A percentile compares a stretch with the other conserved stretches of the same genome.
Evolutionary conservation across 1,140 invertebrate genomes (phyloP).

Genomic region (Diabrotica undecimpunctata): DNA sequence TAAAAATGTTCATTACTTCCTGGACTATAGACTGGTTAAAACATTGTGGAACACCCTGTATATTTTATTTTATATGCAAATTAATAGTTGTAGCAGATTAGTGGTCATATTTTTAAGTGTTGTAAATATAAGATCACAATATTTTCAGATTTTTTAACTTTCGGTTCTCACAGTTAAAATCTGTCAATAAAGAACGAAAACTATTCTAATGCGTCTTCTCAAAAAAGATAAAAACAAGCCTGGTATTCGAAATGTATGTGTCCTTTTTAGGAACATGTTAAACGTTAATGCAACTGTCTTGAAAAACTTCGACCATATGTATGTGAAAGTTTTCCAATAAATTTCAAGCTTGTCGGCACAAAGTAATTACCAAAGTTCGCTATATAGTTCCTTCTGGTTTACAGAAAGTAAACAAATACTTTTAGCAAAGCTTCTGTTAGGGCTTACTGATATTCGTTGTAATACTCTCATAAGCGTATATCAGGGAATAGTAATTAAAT

Average conservation of each 20-base stretch:
- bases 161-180: too few species aligned
- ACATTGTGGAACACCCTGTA: too few species aligned
- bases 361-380: constrained; percentile 16
- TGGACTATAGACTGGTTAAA: too few species aligned
- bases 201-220: constrained; percentile 4
- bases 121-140: too few species aligned
- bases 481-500: too few species aligned
- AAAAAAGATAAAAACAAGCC: neutral
- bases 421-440: constrained; percentile 6
- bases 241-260: neutral
- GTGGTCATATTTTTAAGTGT: too few species aligned
- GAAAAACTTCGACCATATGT: constrained; percentile 16
- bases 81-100: too few species aligned
- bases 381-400: constrained; percentile 12
- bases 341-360: constrained; percentile 16
- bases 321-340: constrained; percentile 16
- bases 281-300: constrained; percentile 13
- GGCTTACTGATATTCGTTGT: neutral
- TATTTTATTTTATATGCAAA: too few species aligned
- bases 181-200: neutral
- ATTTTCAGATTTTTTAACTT: too few species aligned
- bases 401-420: constrained; percentile 18
- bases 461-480: neutral
- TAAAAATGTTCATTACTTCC: too few species aligned
- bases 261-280: constrained; percentile 7